These are phyloP conservation scores for Dastarcus helophoroides DNA, from an alignment of 2,888 invertebrate genomes.

Conservation along the genomic window DNA sequence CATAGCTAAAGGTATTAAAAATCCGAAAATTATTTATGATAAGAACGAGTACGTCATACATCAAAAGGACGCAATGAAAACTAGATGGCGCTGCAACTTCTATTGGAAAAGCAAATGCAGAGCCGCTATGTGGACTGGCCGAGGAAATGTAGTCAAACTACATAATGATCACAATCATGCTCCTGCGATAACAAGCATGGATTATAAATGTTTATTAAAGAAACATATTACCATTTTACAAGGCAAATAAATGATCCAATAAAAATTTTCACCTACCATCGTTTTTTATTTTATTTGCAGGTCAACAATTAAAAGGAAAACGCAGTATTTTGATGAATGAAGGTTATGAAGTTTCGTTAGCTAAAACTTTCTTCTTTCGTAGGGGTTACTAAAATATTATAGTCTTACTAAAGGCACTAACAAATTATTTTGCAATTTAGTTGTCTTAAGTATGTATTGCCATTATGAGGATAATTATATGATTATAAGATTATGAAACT, in stretches of 20 bases:
- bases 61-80: constrained; percentile 12
- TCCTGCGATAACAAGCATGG: constrained; percentile 13
- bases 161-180: constrained; percentile 20
- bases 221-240: constrained; percentile 16
- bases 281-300: too few relatives aligned
- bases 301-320: too few relatives aligned
- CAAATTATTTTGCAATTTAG: too few relatives aligned
- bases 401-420: too few relatives aligned
- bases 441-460: too few relatives aligned
- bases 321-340: too few relatives aligned
- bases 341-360: too few relatives aligned
- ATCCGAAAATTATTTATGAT: constrained; percentile 7
- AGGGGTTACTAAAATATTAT: too few relatives aligned
- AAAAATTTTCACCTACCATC: too few relatives aligned
- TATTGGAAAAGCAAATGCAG: constrained; percentile 14
- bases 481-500: too few relatives aligned
- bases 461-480: too few relatives aligned
- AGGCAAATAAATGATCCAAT: constrained; percentile 1
- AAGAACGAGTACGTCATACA: constrained; percentile 1
- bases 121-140: constrained; percentile 16
- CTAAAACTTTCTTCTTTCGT: too few relatives aligned
- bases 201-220: constrained; percentile 10
- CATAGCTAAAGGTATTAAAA: constrained; percentile 5
- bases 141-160: constrained; percentile 18
- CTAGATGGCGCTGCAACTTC: constrained; percentile 20